Conservation (phyloP, 2,888 invertebrate species). For the Drosophila testacea region DNA sequence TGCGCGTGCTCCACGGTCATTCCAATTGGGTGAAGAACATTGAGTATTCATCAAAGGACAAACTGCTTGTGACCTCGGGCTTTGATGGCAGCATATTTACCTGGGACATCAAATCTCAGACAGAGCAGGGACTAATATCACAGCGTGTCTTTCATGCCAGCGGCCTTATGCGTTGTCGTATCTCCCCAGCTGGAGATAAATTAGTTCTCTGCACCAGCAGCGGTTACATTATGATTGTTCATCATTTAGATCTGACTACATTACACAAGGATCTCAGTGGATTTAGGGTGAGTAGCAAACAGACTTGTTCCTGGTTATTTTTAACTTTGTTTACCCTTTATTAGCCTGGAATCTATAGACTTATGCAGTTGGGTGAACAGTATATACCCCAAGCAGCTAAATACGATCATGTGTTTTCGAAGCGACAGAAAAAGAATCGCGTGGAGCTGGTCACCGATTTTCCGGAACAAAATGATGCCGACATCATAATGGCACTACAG, state of each 20-base stretch:
- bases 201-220: constrained; percentile 96
- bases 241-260: constrained; percentile 93
- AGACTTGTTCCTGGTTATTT: too few species aligned
- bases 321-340: constrained; percentile 61
- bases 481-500: constrained; percentile 94
- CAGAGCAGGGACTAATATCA: constrained; percentile 91
- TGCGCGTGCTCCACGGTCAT: constrained; percentile 93
- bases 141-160: constrained; percentile 95
- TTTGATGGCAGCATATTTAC: constrained; percentile 97
- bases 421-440: constrained; percentile 90
- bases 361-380: constrained; percentile 95
- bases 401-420: constrained; percentile 93
- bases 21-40: constrained; percentile 99
- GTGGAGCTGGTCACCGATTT: constrained; percentile 97
- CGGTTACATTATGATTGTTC: constrained; percentile 95
- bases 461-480: constrained; percentile 93
- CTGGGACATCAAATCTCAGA: constrained; percentile 96
- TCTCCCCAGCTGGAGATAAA: constrained; percentile 94
- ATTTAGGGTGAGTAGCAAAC: constrained; percentile 88
- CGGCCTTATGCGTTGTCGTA: constrained; percentile 89
- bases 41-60: constrained; percentile 94
- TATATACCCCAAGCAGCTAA: constrained; percentile 92
- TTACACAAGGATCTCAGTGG: constrained; percentile 92
- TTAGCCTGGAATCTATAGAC: constrained; percentile 94
- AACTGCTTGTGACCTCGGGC: constrained; percentile 94